phyloP scores from a whole-genome alignment of 2,888 invertebrate species.

The Peribatodes rhomboidaria region DNA sequence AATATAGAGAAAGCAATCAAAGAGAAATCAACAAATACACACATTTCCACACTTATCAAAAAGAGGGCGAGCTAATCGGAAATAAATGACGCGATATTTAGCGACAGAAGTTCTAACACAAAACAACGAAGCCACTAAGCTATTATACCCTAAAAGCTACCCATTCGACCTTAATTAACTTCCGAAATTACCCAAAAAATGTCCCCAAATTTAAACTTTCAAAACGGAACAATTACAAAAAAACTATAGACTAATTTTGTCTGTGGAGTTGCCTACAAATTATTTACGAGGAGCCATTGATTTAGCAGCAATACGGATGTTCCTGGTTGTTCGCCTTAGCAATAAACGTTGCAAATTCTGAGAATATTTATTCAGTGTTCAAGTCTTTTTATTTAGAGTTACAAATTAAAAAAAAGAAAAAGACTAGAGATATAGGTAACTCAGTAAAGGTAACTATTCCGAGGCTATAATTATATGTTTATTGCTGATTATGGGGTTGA shows the following conservation, averaged over 20 bases:
- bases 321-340: too few species aligned
- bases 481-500: too few species aligned
- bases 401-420: too few species aligned
- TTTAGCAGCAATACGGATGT: not conserved
- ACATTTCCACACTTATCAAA: constrained; percentile 10
- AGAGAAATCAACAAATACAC: constrained; percentile 20
- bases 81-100: constrained; percentile 42
- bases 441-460: too few species aligned
- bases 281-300: not conserved
- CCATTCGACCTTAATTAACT: constrained; percentile 42
- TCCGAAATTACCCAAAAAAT: constrained; percentile 39
- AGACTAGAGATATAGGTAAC: too few species aligned
- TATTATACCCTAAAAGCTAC: constrained; percentile 40
- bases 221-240: constrained; percentile 57
- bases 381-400: too few species aligned
- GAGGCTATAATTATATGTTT: too few species aligned
- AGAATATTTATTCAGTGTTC: too few species aligned
- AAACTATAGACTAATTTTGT: constrained; percentile 37
- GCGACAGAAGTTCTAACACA: constrained; percentile 33
- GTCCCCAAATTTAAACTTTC: constrained; percentile 33
- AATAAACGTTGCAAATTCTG: too few species aligned
- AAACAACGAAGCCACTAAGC: constrained; percentile 38
- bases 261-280: not conserved
- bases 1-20: constrained; percentile 17
- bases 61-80: constrained; percentile 38